Conservation (phyloP, 2,113 vertebrate genomes). For the Cryptoleucopteryx plumbea region DNA sequence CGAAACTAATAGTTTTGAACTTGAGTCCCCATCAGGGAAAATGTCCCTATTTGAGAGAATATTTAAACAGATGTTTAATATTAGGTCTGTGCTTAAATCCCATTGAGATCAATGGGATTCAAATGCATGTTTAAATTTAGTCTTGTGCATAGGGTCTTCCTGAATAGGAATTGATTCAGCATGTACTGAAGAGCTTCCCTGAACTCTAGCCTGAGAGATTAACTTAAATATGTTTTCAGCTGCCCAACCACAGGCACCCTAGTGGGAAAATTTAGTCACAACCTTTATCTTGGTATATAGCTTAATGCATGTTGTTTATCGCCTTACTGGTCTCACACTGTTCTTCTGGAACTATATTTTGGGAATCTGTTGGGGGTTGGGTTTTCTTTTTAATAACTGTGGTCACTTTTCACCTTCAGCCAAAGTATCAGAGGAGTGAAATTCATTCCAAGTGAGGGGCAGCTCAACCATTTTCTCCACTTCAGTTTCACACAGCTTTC, state of each 20-base stretch:
- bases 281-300: neutral
- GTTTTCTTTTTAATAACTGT: neutral
- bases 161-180: conserved; percentile 11
- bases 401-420: neutral
- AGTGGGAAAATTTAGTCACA: neutral
- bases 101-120: neutral
- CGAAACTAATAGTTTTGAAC: neutral
- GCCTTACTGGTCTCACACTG: neutral
- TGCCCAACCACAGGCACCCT: neutral
- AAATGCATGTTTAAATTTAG: conserved; percentile 13
- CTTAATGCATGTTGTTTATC: neutral
- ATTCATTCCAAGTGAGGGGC: neutral
- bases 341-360: neutral
- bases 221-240: conserved; percentile 3
- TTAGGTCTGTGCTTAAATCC: neutral
- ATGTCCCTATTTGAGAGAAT: neutral
- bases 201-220: neutral
- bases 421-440: neutral
- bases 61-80: conserved; percentile 23
- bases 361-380: neutral
- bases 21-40: neutral
- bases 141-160: neutral
- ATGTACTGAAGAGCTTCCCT: conserved; percentile 3
- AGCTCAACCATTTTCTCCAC: neutral
- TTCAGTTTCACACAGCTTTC: neutral